These are phyloP conservation scores for Idaea dimidiata DNA, from an alignment of 2,888 invertebrate species.

Conservation along the genomic window DNA sequence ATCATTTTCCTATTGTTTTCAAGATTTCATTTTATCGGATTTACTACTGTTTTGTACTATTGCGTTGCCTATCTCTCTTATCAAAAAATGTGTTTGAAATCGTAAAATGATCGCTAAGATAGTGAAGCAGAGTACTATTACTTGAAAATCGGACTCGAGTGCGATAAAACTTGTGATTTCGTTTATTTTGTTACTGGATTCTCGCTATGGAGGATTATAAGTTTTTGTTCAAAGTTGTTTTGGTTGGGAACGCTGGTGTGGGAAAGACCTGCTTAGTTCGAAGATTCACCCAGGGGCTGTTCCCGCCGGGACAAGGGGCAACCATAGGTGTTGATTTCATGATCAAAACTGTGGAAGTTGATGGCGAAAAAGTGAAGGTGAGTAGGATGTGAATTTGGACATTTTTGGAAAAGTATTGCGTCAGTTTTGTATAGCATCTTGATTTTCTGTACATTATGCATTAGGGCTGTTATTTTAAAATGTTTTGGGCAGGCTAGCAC, in stretches of 20 bases:
- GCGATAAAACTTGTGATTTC: constrained; percentile 17
- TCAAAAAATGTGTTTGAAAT: constrained; percentile 58
- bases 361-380: constrained; percentile 96
- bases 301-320: constrained; percentile 98
- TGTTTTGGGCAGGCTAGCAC: no score
- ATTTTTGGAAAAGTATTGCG: constrained; percentile 46
- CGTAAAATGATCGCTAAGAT: constrained; percentile 49
- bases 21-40: constrained; percentile 6
- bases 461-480: neutral
- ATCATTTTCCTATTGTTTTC: constrained; percentile 40
- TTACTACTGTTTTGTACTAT: constrained; percentile 13
- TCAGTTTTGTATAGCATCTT: constrained; percentile 30
- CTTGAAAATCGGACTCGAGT: neutral
- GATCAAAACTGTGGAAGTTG: constrained; percentile 99
- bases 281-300: constrained; percentile 97
- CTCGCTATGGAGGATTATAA: constrained; percentile 97
- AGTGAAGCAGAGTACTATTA: constrained; percentile 34
- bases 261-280: constrained; percentile 98
- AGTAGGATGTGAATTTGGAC: constrained; percentile 33
- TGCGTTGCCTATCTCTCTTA: constrained; percentile 42
- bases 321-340: constrained; percentile 99
- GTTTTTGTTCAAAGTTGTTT: constrained; percentile 98
- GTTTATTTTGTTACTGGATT: constrained; percentile 42
- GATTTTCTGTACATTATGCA: constrained; percentile 20
- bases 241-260: constrained; percentile 98